A percentile compares a stretch with the other conserved stretches of the same genome.
Evolutionary conservation across 1,140 invertebrate species (phyloP).

Genomic region (Bombus ignitus): DNA sequence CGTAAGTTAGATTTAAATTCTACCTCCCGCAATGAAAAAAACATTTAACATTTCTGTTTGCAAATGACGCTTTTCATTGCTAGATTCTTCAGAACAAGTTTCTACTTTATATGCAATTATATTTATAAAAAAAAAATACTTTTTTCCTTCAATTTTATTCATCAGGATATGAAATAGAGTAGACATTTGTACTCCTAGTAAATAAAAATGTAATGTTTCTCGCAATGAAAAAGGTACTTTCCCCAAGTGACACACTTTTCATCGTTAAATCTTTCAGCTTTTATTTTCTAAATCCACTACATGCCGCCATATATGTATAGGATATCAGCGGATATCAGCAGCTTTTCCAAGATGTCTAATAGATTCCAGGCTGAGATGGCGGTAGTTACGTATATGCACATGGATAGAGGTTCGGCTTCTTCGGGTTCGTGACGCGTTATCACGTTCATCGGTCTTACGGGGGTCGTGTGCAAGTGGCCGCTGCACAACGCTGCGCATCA

Average conservation of each 20-base stretch:
- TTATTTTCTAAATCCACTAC: background rate
- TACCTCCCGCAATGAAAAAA: too few relatives aligned
- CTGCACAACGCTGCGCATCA: conserved; percentile 62
- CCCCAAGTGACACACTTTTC: background rate
- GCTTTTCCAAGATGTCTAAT: background rate
- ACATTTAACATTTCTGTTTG: too few relatives aligned
- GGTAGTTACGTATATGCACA: conserved; percentile 24
- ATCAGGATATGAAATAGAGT: too few relatives aligned
- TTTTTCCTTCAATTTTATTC: too few relatives aligned
- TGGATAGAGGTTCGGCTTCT: conserved; percentile 28
- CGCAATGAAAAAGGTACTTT: background rate
- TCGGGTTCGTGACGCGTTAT: conserved; percentile 46
- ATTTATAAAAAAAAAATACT: too few relatives aligned
- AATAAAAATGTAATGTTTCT: too few relatives aligned
- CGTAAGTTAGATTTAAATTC: too few relatives aligned
- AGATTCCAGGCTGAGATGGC: conserved; percentile 8
- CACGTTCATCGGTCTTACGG: conserved; percentile 57
- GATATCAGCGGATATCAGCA: background rate
- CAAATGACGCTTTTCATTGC: too few relatives aligned
- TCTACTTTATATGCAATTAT: too few relatives aligned
- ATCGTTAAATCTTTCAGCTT: background rate
- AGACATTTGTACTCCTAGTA: too few relatives aligned
- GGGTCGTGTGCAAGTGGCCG: conserved; percentile 56
- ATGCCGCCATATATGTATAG: too few relatives aligned
- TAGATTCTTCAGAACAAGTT: too few relatives aligned